These are phyloP conservation scores for Lydus trimaculatus DNA, from an alignment of 2,888 invertebrate species.

Conservation along the genomic window DNA sequence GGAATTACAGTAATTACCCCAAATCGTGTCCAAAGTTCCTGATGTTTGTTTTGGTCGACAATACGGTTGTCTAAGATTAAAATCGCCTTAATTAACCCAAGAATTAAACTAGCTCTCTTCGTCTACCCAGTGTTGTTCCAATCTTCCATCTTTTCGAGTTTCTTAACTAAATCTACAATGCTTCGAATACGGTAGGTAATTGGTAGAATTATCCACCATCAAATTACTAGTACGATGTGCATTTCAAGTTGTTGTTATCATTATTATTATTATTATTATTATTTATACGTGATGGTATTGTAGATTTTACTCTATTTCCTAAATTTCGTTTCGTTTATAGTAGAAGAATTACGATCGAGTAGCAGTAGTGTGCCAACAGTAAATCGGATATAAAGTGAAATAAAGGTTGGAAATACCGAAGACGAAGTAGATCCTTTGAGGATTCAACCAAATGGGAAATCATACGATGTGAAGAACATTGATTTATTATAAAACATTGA, in stretches of 20 bases:
- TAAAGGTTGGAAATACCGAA: not conserved
- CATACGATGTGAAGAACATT: not conserved
- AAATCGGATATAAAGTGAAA: constrained; percentile 2
- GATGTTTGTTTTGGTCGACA: not conserved
- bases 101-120: not conserved
- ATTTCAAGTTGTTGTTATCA: not conserved
- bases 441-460: constrained; percentile 3
- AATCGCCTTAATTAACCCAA: not conserved
- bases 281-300: too few relatives aligned
- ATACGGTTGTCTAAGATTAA: not conserved
- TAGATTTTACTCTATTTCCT: too few relatives aligned
- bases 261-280: too few relatives aligned
- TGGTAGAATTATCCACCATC: not conserved
- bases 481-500: not conserved
- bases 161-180: not conserved
- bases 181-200: not conserved
- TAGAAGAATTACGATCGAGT: not conserved
- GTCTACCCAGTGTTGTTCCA: not conserved
- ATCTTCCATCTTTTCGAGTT: not conserved
- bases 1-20: not conserved
- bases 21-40: not conserved
- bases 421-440: not conserved
- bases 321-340: not conserved
- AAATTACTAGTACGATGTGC: not conserved
- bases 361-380: not conserved